Percentiles rank a stretch among this genome's conserved stretches.
Conservation (phyloP, 2,113 vertebrate genomes). For the Meriones unguiculatus region DNA sequence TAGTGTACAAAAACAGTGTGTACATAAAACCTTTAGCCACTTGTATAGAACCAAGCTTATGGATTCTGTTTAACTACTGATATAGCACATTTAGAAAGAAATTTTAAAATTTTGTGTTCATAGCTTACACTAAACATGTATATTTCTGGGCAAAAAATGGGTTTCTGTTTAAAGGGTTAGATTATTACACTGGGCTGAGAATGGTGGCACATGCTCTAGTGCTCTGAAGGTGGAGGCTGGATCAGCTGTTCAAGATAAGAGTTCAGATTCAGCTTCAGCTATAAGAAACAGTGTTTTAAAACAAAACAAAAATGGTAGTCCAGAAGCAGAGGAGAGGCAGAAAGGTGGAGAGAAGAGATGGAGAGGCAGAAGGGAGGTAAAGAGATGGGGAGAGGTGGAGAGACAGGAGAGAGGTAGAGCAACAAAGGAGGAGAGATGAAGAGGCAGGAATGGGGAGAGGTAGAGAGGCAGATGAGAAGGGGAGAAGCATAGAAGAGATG, state of each 20-base stretch:
- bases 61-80: neutral
- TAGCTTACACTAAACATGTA: neutral
- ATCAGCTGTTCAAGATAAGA: neutral
- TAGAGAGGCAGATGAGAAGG: neutral
- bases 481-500: too few relatives aligned
- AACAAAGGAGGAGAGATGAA: neutral
- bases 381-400: neutral
- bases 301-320: neutral
- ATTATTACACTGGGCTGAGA: neutral
- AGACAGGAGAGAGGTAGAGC: neutral
- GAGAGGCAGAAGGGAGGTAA: neutral
- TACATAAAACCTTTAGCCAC: conserved; percentile 36
- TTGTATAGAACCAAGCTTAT: conserved; percentile 11
- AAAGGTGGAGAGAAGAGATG: neutral
- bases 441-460: neutral
- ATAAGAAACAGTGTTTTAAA: neutral
- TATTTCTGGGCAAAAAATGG: neutral
- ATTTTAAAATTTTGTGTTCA: conserved; percentile 5
- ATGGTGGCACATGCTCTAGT: neutral
- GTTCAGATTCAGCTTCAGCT: neutral
- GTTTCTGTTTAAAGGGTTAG: neutral
- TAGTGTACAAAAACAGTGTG: neutral
- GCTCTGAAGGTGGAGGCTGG: neutral
- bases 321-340: neutral
- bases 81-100: neutral